Conservation (phyloP, 2,888 invertebrate species). For the Eristalinus sepulchralis region DNA sequence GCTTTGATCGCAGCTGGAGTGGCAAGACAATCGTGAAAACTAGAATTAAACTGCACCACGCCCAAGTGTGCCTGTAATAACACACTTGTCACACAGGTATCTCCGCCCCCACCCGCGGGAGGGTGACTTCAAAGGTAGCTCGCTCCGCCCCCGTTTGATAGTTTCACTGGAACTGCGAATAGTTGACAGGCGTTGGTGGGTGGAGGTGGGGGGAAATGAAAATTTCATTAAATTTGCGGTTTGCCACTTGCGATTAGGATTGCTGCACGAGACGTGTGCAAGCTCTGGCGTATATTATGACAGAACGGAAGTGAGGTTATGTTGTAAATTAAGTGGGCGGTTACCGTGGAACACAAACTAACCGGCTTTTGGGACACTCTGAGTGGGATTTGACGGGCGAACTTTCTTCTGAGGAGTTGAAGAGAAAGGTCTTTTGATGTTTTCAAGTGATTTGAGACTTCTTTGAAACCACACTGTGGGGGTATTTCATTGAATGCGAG, state of each 20-base stretch:
- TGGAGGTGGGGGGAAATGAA: slow-evolving; percentile 49
- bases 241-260: slow-evolving; percentile 73
- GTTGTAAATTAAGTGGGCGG: slow-evolving; percentile 45
- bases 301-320: background rate
- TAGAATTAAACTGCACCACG: slow-evolving; percentile 54
- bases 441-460: background rate
- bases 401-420: background rate
- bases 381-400: background rate
- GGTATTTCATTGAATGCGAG: background rate
- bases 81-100: slow-evolving; percentile 18
- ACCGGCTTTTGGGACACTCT: background rate
- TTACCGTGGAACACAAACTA: background rate
- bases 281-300: background rate
- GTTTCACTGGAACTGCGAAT: slow-evolving; percentile 19
- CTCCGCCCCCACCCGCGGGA: background rate
- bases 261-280: slow-evolving; percentile 36
- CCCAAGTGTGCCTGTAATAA: slow-evolving; percentile 62
- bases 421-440: background rate
- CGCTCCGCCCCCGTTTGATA: background rate
- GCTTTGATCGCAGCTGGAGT: slow-evolving; percentile 46
- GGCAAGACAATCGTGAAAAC: slow-evolving; percentile 34
- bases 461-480: background rate
- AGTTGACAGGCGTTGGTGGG: slow-evolving; percentile 32
- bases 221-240: slow-evolving; percentile 72
- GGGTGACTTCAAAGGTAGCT: slow-evolving; percentile 55